Percentiles rank a stretch among this genome's conserved stretches.
Conservation (phyloP, 2,888 invertebrate species). For the Metalampra italica region DNA sequence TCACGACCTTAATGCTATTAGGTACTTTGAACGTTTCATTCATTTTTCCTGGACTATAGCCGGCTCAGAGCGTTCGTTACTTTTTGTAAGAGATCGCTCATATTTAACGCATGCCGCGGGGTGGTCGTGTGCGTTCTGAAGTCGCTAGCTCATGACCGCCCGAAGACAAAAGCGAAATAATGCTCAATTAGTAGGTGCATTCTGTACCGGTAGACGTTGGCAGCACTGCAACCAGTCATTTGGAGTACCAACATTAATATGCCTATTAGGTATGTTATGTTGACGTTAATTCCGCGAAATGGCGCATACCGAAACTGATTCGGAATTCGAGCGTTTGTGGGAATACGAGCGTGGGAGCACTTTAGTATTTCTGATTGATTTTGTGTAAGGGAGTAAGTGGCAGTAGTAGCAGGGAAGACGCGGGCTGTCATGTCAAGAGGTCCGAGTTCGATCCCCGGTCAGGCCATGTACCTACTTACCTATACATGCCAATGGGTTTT, state of each 20-base stretch:
- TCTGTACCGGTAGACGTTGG: slow-evolving; percentile 15
- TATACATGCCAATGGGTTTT: no score
- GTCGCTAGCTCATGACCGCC: slow-evolving; percentile 50
- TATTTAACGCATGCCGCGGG: slow-evolving; percentile 14
- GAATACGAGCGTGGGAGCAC: slow-evolving; percentile 5
- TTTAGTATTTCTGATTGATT: slow-evolving; percentile 2
- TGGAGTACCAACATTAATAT: slow-evolving; percentile 5
- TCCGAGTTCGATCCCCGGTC: no score
- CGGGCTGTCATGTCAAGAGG: no score
- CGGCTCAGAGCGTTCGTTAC: slow-evolving; percentile 1
- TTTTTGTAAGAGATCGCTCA: slow-evolving; percentile 15
- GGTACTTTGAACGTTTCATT: no score
- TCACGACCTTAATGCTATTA: no score
- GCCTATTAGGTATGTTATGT: slow-evolving; percentile 5
- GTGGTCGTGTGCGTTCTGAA: slow-evolving; percentile 30
- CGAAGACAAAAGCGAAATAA: slow-evolving; percentile 37
- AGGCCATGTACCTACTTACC: no score
- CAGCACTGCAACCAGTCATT: slow-evolving; percentile 23
- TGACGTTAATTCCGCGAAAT: slow-evolving; percentile 9
- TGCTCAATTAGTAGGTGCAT: slow-evolving; percentile 39
- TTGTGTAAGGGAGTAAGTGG: background rate
- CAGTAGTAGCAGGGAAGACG: no score
- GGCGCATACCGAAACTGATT: slow-evolving; percentile 1
- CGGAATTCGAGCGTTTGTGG: slow-evolving; percentile 2
- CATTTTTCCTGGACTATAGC: no score